These are phyloP conservation scores for Synanthedon myopaeformis DNA, from an alignment of 2,888 invertebrate species.

Conservation along the genomic window DNA sequence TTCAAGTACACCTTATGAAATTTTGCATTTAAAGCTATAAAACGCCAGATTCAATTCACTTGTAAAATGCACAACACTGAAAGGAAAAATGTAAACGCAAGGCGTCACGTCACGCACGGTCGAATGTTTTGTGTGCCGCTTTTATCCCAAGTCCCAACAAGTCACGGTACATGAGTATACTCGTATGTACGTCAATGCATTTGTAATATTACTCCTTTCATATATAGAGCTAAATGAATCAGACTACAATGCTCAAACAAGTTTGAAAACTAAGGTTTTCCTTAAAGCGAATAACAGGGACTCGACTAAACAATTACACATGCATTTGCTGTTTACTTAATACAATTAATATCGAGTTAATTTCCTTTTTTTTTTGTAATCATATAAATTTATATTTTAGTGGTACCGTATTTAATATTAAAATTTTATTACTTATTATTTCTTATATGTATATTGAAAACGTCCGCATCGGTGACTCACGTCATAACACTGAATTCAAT, in stretches of 20 bases:
- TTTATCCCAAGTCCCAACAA: constrained; percentile 12
- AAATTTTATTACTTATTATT: no score
- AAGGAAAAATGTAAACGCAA: constrained; percentile 16
- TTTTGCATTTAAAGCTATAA: background rate
- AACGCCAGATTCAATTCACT: background rate
- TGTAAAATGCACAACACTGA: background rate
- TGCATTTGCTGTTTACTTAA: no score
- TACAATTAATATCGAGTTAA: no score
- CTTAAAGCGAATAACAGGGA: no score
- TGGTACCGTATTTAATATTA: no score
- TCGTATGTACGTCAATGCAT: constrained; percentile 12
- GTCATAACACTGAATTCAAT: constrained; percentile 5
- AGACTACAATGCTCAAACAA: no score
- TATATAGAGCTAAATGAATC: no score
- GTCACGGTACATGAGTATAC: constrained; percentile 19
- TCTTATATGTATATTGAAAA: no score
- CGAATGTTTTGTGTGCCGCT: constrained; percentile 26
- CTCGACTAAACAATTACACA: no score
- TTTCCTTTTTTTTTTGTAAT: no score
- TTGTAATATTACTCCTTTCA: constrained; percentile 2
- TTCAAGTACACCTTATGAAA: background rate
- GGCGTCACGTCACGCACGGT: constrained; percentile 32
- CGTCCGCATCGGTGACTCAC: background rate
- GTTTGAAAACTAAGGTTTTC: no score
- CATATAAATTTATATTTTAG: no score